Evolutionary conservation across 2,888 invertebrate genomes (phyloP), one percentile per base, ranked within the genome.

Genomic region (Cremastobaeus sp.): DNA sequence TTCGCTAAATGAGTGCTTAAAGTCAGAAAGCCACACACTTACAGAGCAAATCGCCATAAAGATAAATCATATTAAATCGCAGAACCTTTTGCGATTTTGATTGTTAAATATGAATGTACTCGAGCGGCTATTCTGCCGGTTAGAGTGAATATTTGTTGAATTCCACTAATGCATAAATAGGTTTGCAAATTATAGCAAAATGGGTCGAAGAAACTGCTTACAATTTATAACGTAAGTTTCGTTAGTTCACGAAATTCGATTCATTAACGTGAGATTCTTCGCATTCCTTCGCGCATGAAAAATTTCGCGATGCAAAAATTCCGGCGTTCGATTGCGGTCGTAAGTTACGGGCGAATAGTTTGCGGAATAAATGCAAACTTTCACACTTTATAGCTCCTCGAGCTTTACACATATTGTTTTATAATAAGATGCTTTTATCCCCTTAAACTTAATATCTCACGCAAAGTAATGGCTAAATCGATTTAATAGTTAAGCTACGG

Each of bases 361-460:
- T 52, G 32, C 37, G 45, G 59, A 52, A 68, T 55, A 35, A 60
- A 60, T 41, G 25, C 39, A 55, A 70, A 70, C 18, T 64, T 57
- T 70, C 25, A 48, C 70, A 48, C 50, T 50, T 62, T 62, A 62
- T 41, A 45, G 47, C 43, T 43, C 15, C 20, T 18, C 15, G 18
- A 55, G 41, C 48, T 57, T 48, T 50, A 41, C 48, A 64, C 64
- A 50, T 50, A 70, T 55, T 64, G 45, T 55, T 55, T 55, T 28
- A 32, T 69, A 69, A 69, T 45, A 60, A 69, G 69, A 37, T 30
- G 34, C 52, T 54, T 32, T 59, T 69, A 69, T 52, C 43, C 21
- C 11, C 39, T 41, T 32, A 30, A 34, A 41, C 25, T 43, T 41
- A 59, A 59, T 57, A 68, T 47, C 50, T 47, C 30, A 37, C 37